phyloP scores from a whole-genome alignment of 2,113 vertebrate genomes.

The Rhagologus leucostigma region DNA sequence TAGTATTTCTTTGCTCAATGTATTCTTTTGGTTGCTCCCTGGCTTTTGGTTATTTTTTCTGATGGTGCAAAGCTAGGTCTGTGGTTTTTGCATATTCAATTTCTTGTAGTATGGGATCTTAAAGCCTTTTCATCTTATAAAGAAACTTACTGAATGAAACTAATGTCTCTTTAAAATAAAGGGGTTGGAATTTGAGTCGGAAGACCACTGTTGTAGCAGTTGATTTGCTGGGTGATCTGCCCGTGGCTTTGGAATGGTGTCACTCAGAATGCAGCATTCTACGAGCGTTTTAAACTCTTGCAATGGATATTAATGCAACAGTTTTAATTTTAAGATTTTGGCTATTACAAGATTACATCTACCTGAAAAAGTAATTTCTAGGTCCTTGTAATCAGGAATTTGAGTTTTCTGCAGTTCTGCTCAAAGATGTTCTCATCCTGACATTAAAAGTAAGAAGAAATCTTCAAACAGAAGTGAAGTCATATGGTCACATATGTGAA shows the following conservation, averaged over 20 bases:
- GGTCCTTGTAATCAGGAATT: not conserved
- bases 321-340: not conserved
- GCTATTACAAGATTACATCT: not conserved
- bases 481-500: rapidly evolving
- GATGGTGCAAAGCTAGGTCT: not conserved
- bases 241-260: not conserved
- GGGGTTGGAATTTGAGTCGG: not conserved
- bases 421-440: not conserved
- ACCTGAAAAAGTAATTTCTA: not conserved
- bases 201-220: not conserved
- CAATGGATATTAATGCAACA: rapidly evolving
- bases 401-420: not conserved
- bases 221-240: not conserved
- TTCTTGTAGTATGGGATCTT: not conserved
- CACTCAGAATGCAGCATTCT: not conserved
- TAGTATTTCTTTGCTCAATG: not conserved
- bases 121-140: not conserved
- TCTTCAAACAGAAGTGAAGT: not conserved
- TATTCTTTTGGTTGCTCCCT: not conserved
- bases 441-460: not conserved
- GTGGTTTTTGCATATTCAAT: not conserved
- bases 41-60: not conserved
- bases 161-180: not conserved
- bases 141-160: not conserved
- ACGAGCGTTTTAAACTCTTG: not conserved